Evolutionary conservation across 2,888 invertebrate species (phyloP).

Genomic region (Caenorhabditis sp.): DNA sequence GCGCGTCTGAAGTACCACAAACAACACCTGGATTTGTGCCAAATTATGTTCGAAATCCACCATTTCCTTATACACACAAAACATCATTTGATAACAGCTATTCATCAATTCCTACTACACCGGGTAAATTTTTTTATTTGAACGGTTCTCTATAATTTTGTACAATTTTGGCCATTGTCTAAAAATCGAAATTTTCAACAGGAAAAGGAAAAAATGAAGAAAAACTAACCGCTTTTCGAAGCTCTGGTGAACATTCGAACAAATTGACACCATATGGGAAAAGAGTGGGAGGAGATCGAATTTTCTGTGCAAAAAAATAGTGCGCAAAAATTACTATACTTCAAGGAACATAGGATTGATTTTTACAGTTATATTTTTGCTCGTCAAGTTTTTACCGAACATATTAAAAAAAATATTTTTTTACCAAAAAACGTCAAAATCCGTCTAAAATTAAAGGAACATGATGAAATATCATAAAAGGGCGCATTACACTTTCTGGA

Average conservation of each 20-base stretch:
- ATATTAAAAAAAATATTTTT: background rate
- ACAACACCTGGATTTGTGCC: slow-evolving; percentile 35
- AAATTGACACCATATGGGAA: background rate
- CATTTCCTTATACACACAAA: slow-evolving; percentile 48
- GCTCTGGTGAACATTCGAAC: background rate
- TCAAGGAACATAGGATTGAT: too few relatives aligned
- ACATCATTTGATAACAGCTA: slow-evolving; percentile 34
- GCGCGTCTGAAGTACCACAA: slow-evolving; percentile 19
- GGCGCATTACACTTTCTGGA: too few relatives aligned
- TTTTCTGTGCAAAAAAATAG: background rate
- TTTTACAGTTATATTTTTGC: too few relatives aligned
- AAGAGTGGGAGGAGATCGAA: background rate
- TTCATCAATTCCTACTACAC: slow-evolving; percentile 8
- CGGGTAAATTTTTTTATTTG: background rate
- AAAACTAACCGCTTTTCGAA: background rate
- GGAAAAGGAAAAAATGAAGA: background rate
- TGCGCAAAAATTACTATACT: too few relatives aligned
- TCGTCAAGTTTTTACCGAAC: too few relatives aligned
- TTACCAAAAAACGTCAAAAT: background rate
- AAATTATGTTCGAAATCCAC: slow-evolving; percentile 44
- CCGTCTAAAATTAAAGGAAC: too few relatives aligned
- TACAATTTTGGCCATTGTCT: background rate
- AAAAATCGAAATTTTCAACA: background rate
- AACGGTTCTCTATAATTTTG: background rate
- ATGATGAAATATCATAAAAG: too few relatives aligned